Evolutionary conservation across 2,888 invertebrate species (phyloP).

Genomic region (Apamea monoglypha): DNA sequence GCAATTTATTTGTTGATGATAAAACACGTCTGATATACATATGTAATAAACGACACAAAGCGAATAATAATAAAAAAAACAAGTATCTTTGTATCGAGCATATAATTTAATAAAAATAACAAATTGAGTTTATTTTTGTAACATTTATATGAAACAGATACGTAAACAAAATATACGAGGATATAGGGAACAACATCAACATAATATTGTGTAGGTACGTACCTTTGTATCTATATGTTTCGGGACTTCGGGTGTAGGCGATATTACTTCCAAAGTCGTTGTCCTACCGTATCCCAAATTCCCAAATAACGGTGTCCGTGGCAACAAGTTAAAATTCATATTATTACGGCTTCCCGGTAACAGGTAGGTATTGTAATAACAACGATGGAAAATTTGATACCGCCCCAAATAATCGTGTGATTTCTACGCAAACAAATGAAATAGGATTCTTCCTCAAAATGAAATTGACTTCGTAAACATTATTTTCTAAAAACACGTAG

Average conservation of each 20-base stretch:
- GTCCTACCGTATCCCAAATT: constrained; percentile 28
- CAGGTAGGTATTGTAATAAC: constrained; percentile 58
- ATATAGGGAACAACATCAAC: constrained; percentile 15
- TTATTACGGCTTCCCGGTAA: constrained; percentile 59
- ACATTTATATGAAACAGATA: constrained; percentile 31
- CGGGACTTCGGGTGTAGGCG: constrained; percentile 13
- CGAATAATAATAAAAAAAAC: constrained; percentile 23
- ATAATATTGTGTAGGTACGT: constrained; percentile 6
- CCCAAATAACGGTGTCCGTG: constrained; percentile 42
- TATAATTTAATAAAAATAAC: constrained; percentile 24
- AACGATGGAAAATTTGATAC: constrained; percentile 65
- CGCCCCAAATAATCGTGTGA: constrained; percentile 64
- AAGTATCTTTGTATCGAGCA: constrained; percentile 16
- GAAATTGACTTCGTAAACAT: constrained; percentile 69
- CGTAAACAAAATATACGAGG: constrained; percentile 25
- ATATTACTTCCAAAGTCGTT: constrained; percentile 43
- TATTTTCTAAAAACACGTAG: constrained; percentile 55
- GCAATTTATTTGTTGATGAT: constrained; percentile 17
- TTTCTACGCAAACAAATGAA: constrained; percentile 66
- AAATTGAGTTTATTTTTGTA: constrained; percentile 22
- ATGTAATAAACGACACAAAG: constrained; percentile 11
- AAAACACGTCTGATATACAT: constrained; percentile 29
- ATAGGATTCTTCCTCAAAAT: constrained; percentile 61
- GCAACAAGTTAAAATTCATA: constrained; percentile 56
- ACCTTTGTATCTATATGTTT: constrained; percentile 1